These are phyloP conservation scores for Elegia similella DNA, from an alignment of 2,888 invertebrate species.

Conservation along the genomic window DNA sequence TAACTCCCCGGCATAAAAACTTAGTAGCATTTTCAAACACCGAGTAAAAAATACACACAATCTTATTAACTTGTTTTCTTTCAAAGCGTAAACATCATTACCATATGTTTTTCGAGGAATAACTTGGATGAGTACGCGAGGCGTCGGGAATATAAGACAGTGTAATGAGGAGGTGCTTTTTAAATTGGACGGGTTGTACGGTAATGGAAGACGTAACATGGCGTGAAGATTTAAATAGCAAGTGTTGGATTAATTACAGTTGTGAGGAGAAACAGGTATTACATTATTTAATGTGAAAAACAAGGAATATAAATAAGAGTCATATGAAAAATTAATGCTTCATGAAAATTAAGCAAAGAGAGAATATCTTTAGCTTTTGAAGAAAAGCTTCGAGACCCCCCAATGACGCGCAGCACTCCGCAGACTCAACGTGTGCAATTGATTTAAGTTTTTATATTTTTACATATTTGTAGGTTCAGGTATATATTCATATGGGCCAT, in stretches of 20 bases:
- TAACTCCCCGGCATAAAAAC: not conserved
- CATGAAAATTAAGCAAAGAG: too few species aligned
- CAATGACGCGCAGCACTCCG: too few species aligned
- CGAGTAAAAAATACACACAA: conserved; percentile 15
- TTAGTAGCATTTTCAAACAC: not conserved
- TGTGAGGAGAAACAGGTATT: not conserved
- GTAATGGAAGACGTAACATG: not conserved
- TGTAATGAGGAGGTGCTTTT: not conserved
- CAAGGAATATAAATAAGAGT: too few species aligned
- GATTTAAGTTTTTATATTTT: too few species aligned
- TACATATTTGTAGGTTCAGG: too few species aligned
- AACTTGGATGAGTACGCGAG: not conserved
- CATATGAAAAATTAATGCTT: too few species aligned
- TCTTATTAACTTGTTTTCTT: conserved; percentile 20
- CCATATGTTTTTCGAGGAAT: conserved; percentile 13
- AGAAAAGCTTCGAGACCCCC: too few species aligned
- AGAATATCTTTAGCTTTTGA: too few species aligned
- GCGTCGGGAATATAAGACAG: not conserved
- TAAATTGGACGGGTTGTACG: conserved; percentile 1
- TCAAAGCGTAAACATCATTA: conserved; percentile 19
- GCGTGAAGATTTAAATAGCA: not conserved
- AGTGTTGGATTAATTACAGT: not conserved
- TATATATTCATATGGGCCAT: too few species aligned
- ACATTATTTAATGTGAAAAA: too few species aligned
- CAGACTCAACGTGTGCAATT: too few species aligned